These are phyloP conservation scores for Melieria crassipennis DNA, from an alignment of 2,888 invertebrate genomes.

Conservation along the genomic window DNA sequence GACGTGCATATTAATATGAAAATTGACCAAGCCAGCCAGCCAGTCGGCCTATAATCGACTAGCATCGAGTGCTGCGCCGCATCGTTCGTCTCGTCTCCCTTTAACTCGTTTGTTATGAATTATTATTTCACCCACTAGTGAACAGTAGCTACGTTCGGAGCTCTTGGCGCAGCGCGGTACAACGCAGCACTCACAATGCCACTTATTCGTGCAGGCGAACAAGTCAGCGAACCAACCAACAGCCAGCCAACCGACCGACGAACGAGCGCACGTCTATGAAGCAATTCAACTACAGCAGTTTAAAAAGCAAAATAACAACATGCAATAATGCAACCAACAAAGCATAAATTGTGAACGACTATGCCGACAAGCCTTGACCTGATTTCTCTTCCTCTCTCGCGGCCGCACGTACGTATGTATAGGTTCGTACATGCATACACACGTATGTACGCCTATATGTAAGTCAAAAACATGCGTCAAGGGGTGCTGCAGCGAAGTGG, in stretches of 20 bases:
- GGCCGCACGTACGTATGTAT: slow-evolving; percentile 47
- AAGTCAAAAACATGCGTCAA: background rate
- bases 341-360: slow-evolving; percentile 62
- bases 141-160: too few species aligned
- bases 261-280: background rate
- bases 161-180: too few species aligned
- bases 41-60: too few species aligned
- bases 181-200: slow-evolving; percentile 21
- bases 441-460: slow-evolving; percentile 5
- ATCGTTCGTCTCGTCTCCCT: too few species aligned
- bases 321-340: slow-evolving; percentile 64
- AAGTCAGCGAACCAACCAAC: background rate
- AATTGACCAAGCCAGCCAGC: too few species aligned
- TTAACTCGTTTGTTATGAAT: too few species aligned
- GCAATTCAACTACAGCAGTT: slow-evolving; percentile 9
- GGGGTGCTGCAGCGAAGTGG: slow-evolving; percentile 32
- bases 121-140: too few species aligned
- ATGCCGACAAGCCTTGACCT: slow-evolving; percentile 65
- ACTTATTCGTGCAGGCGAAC: slow-evolving; percentile 1
- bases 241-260: slow-evolving; percentile 11
- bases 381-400: slow-evolving; percentile 67
- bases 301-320: slow-evolving; percentile 45
- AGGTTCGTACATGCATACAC: background rate
- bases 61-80: too few species aligned
- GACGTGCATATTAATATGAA: too few species aligned